These are phyloP conservation scores for Schizopygopsis pylzovi DNA, from an alignment of 2,797 vertebrate species.

Conservation along the genomic window DNA sequence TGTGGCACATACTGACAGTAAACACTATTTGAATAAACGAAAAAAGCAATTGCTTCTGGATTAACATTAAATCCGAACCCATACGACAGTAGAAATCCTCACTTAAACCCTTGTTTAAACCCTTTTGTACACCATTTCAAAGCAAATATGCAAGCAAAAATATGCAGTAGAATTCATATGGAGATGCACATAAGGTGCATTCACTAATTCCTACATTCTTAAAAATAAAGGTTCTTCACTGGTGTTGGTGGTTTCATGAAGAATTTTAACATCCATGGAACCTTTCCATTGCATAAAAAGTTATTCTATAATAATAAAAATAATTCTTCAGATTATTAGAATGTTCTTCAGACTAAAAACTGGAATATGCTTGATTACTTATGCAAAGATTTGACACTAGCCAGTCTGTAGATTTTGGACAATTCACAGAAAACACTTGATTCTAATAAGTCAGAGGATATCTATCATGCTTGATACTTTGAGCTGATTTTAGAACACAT, in stretches of 20 bases:
- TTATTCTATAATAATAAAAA: constrained; percentile 7
- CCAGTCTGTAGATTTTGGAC: neutral
- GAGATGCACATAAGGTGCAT: neutral
- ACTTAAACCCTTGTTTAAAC: constrained; percentile 44
- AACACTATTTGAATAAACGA: constrained; percentile 33
- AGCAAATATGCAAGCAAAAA: neutral
- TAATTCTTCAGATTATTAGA: neutral
- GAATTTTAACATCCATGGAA: neutral
- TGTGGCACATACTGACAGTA: constrained; percentile 25
- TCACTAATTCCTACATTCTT: neutral
- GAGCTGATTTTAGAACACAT: neutral
- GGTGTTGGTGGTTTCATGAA: neutral
- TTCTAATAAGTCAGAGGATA: neutral
- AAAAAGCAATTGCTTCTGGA: constrained; percentile 23
- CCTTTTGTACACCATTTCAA: constrained; percentile 37
- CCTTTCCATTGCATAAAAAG: neutral
- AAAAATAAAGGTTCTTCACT: neutral
- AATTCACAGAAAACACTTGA: neutral
- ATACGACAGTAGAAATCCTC: constrained; percentile 37
- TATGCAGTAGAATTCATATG: constrained; percentile 1
- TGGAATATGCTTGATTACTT: neutral
- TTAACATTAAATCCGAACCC: constrained; percentile 36
- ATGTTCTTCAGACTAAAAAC: neutral
- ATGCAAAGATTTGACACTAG: neutral
- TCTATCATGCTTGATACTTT: neutral